Conservation (phyloP, 2,888 invertebrate species). For the Scaptodrosophila latifasciaeformis region DNA sequence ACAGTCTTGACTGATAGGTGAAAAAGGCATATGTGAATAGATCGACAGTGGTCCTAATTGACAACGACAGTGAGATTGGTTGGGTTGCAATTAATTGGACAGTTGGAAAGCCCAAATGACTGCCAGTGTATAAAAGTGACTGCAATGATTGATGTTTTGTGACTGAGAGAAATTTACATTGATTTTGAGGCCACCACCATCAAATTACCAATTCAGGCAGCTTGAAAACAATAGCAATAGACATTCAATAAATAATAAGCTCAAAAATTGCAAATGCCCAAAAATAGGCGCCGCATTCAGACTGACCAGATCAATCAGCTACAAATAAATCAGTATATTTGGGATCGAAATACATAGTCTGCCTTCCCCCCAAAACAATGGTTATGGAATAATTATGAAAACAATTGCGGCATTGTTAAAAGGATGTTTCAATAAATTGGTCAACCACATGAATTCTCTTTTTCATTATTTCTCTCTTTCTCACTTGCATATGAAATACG, state of each 20-base stretch:
- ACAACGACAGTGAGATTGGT: slow-evolving; percentile 1
- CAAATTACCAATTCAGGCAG: too few relatives aligned
- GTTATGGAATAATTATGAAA: background rate
- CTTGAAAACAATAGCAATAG: too few relatives aligned
- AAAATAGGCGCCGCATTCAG: background rate
- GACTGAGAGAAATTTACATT: background rate
- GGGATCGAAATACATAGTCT: too few relatives aligned
- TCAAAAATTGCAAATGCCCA: background rate
- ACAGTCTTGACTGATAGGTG: background rate
- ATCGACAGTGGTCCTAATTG: slow-evolving; percentile 10
- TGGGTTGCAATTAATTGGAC: background rate
- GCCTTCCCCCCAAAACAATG: slow-evolving; percentile 10
- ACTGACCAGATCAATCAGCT: slow-evolving; percentile 2
- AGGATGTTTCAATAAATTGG: too few relatives aligned
- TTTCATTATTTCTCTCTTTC: too few relatives aligned
- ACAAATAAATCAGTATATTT: slow-evolving; percentile 3
- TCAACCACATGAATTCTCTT: too few relatives aligned
- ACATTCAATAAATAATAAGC: too few relatives aligned
- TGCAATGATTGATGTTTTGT: background rate
- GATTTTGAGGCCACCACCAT: background rate
- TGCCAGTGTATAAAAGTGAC: too few relatives aligned
- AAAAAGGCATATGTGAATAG: background rate
- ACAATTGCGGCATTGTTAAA: slow-evolving; percentile 16
- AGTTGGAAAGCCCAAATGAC: slow-evolving; percentile 1
- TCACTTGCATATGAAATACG: too few relatives aligned